Percentiles rank a stretch among this genome's conserved stretches.
phyloP scores from a whole-genome alignment of 2,888 invertebrate species.

The Gonocerus acuteangulatus region DNA sequence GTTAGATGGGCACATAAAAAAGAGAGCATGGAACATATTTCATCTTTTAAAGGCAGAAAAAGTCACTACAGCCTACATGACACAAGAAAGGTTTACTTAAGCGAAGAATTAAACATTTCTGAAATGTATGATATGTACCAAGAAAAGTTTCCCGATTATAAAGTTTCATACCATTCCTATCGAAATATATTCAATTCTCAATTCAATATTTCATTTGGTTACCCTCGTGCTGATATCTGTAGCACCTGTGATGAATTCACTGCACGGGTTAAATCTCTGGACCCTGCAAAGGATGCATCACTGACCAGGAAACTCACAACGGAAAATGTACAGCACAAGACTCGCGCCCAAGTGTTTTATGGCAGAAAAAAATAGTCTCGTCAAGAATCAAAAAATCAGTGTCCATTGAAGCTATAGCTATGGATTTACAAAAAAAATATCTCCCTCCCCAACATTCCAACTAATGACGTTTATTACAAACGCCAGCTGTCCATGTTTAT shows the following conservation, averaged over 20 bases:
- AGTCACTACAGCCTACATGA: constrained; percentile 27
- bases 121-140: constrained; percentile 27
- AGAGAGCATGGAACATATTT: constrained; percentile 17
- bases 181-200: constrained; percentile 29
- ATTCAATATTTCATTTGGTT: constrained; percentile 33
- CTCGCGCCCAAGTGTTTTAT: not conserved
- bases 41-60: constrained; percentile 28
- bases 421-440: constrained; percentile 32
- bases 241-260: constrained; percentile 28
- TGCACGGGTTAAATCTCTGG: not conserved
- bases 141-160: constrained; percentile 20
- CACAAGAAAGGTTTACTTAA: constrained; percentile 26
- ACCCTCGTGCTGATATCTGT: constrained; percentile 32
- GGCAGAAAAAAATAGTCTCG: not conserved
- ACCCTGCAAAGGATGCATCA: no score
- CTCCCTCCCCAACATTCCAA: constrained; percentile 30
- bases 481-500: constrained; percentile 20
- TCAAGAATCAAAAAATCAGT: not conserved
- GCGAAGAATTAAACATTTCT: constrained; percentile 25
- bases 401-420: constrained; percentile 18
- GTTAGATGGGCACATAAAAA: constrained; percentile 13
- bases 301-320: no score
- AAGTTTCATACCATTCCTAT: constrained; percentile 27
- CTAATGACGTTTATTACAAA: constrained; percentile 32
- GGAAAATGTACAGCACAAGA: not conserved